phyloP scores from a whole-genome alignment of 2,113 vertebrate genomes.

The Hemicordylus capensis region DNA sequence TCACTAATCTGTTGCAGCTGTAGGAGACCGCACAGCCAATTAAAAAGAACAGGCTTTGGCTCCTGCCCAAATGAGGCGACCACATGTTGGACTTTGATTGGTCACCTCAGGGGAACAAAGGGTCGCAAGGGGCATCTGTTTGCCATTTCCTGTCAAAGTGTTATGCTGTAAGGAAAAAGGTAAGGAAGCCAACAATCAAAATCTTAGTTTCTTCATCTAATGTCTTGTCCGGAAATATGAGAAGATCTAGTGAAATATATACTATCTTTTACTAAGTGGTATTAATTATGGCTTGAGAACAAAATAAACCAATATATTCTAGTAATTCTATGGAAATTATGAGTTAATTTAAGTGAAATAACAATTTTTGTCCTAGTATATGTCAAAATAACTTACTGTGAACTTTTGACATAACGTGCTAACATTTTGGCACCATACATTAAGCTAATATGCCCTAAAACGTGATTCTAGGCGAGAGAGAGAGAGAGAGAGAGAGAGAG shows the following conservation, averaged over 20 bases:
- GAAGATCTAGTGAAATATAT: constrained; percentile 10
- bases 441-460: background rate
- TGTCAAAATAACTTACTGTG: background rate
- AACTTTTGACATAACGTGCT: background rate
- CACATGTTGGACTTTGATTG: constrained; percentile 84
- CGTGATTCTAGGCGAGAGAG: background rate
- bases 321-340: background rate
- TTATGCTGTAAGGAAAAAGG: constrained; percentile 59
- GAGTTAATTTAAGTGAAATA: background rate
- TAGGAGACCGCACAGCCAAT: constrained; percentile 80
- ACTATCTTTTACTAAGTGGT: fast-evolving
- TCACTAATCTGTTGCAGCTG: constrained; percentile 90
- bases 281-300: background rate
- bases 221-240: constrained; percentile 39
- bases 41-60: constrained; percentile 83
- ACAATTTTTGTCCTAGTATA: background rate
- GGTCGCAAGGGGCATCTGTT: constrained; percentile 79
- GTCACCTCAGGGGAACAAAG: constrained; percentile 63
- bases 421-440: background rate
- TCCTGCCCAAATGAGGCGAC: constrained; percentile 79
- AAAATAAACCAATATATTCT: background rate
- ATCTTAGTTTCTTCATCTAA: constrained; percentile 29
- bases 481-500: too few species aligned
- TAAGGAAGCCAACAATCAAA: constrained; percentile 41
- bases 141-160: constrained; percentile 84